Base-by-base conservation (phyloP, 2,888 invertebrate species). In the Hemaris fuciformis region DNA sequence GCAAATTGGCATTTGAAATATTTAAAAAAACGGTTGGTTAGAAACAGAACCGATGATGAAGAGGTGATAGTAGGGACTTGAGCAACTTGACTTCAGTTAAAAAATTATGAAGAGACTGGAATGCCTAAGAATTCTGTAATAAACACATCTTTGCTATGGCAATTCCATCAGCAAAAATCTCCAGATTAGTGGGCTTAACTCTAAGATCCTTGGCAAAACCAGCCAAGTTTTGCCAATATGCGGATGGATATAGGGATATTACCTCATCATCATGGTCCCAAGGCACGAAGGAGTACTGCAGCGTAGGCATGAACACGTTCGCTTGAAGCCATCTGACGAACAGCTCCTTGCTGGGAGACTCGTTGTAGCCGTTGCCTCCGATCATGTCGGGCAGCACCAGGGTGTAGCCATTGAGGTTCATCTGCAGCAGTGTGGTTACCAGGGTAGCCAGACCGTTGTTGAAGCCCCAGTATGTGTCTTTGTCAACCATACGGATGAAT, bases 211-310 rank as follows among this genome's bases (percentile, higher is more conserved):
- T n/a, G n/a, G n/a, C 8, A 10, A 34, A 34, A 8, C 3, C 0
- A 10, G 10, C 3, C 10, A n/a, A 2, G 25, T 27, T 22, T 20
- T 5, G 6, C 15, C 31, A 10, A 23, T 46, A 38, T 25, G n/a
- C 10, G 46, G 2, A 8, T 3, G 18, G 18, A 18, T 20, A 18
- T 10, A 23, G 1, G 1, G 27, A 23, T 3, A 18, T 43, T 66
- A 91, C 93, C 84, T 95, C 93, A 0, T 91, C 80, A 74, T 95
- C 95, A 80, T 94, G 96, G 64, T 96, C 94, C 97, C 97, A 98
- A 0, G 97, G 97, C 4, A 95, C 94, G 70, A 95, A 94, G 0
- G 97, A 97, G 80, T 96, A 96, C 85, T 97, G 97, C 74, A 97
- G 89, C 0, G 94, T 87, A 0, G 97, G 97, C 95, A 98, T 95